Evolutionary conservation across 2,113 vertebrate genomes (phyloP).

Genomic region (Mirza zaza): DNA sequence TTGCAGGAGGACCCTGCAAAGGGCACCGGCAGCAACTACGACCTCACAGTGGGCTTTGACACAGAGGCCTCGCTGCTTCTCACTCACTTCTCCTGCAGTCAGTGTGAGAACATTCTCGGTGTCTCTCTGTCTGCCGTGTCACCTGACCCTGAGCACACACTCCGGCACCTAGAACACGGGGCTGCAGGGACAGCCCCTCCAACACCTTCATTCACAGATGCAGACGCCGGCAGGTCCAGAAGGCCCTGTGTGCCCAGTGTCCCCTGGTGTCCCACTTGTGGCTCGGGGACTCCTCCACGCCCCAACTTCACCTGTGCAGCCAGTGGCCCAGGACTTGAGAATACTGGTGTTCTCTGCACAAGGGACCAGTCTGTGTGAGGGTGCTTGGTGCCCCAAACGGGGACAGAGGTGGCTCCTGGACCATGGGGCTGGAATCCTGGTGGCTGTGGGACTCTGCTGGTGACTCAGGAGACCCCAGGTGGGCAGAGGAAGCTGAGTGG

Average conservation of each 20-base stretch:
- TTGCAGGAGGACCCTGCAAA: too few relatives aligned
- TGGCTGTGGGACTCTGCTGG: accelerated
- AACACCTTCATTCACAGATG: accelerated
- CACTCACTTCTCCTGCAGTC: too few relatives aligned
- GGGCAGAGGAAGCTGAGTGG: not conserved
- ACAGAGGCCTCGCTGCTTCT: not conserved
- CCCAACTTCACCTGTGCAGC: not conserved
- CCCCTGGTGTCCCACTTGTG: not conserved
- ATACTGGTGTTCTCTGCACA: accelerated
- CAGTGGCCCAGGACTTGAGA: accelerated
- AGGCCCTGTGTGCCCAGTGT: not conserved
- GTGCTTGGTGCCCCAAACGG: not conserved
- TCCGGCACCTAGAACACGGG: accelerated
- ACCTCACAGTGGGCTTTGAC: accelerated
- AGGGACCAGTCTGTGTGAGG: not conserved
- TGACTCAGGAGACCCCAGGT: not conserved
- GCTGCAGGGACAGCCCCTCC: accelerated
- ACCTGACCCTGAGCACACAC: not conserved
- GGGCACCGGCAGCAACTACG: accelerated
- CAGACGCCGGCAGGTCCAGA: accelerated
- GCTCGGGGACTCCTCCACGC: accelerated
- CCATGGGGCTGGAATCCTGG: not conserved
- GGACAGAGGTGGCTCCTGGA: not conserved
- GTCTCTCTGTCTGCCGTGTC: not conserved
- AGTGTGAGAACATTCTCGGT: not conserved